phyloP scores from a whole-genome alignment of 1,140 invertebrate genomes.

The Dolichoris vasculosae region DNA sequence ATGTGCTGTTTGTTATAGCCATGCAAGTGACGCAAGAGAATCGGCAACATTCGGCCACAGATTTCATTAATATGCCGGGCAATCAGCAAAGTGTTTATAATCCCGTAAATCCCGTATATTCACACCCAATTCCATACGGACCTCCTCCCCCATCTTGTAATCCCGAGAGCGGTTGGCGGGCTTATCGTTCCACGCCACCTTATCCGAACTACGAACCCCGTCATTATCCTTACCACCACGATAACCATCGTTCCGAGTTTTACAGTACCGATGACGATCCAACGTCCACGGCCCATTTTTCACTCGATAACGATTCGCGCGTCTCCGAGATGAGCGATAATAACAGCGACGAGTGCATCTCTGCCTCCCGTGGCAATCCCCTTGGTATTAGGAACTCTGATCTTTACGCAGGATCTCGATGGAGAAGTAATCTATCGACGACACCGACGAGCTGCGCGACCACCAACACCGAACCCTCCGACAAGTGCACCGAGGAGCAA shows the following conservation, averaged over 20 bases:
- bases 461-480: neutral
- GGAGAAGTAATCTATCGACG: neutral
- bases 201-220: slow-evolving; percentile 34
- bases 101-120: slow-evolving; percentile 56
- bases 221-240: slow-evolving; percentile 29
- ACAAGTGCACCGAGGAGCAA: neutral
- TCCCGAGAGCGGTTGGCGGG: slow-evolving; percentile 62
- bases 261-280: neutral
- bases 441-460: slow-evolving; percentile 12
- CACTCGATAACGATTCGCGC: neutral
- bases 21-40: slow-evolving; percentile 72
- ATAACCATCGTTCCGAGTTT: slow-evolving; percentile 23
- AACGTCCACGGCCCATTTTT: neutral
- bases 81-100: slow-evolving; percentile 69
- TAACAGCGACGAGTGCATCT: slow-evolving; percentile 8
- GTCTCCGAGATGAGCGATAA: neutral
- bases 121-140: neutral
- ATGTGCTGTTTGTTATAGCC: slow-evolving; percentile 74
- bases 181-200: slow-evolving; percentile 60
- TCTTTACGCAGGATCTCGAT: slow-evolving; percentile 40
- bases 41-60: slow-evolving; percentile 64
- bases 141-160: slow-evolving; percentile 50
- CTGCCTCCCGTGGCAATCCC: neutral
- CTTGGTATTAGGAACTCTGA: slow-evolving; percentile 33
- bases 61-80: slow-evolving; percentile 68